These are phyloP conservation scores for Temnothorax ravouxi DNA, from an alignment of 2,888 invertebrate species.

Conservation along the genomic window DNA sequence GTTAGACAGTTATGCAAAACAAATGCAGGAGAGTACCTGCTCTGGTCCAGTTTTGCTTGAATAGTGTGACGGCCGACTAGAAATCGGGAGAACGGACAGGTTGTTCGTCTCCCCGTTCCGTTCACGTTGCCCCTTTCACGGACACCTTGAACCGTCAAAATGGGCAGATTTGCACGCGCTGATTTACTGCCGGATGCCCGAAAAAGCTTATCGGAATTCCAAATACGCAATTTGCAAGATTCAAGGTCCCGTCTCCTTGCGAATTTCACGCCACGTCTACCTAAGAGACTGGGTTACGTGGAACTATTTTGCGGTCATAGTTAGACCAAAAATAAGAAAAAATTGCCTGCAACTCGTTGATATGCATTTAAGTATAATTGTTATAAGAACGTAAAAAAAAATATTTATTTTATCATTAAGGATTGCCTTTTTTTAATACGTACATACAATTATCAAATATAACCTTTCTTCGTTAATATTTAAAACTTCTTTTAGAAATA, in stretches of 20 bases:
- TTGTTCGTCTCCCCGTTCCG: constrained; percentile 34
- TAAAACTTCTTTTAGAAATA: background rate
- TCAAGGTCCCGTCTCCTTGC: constrained; percentile 78
- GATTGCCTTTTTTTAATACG: background rate
- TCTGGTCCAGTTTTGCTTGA: constrained; percentile 51
- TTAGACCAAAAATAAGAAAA: background rate
- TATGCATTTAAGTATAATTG: background rate
- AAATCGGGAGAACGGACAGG: constrained; percentile 35
- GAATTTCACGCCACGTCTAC: background rate
- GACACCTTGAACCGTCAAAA: constrained; percentile 59
- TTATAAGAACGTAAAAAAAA: background rate
- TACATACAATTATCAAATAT: background rate
- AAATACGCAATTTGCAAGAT: constrained; percentile 78
- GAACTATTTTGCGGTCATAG: constrained; percentile 5
- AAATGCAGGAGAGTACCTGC: constrained; percentile 79
- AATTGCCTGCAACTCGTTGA: background rate
- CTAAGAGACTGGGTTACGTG: background rate
- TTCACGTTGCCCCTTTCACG: constrained; percentile 54
- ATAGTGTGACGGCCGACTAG: constrained; percentile 47
- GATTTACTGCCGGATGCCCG: constrained; percentile 78
- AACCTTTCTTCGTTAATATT: background rate
- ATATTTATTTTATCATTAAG: background rate
- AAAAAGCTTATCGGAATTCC: constrained; percentile 74
- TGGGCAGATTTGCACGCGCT: constrained; percentile 71
- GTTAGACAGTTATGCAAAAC: constrained; percentile 83